phyloP scores from a whole-genome alignment of 2,797 vertebrate genomes.

The Xenops minutus region DNA sequence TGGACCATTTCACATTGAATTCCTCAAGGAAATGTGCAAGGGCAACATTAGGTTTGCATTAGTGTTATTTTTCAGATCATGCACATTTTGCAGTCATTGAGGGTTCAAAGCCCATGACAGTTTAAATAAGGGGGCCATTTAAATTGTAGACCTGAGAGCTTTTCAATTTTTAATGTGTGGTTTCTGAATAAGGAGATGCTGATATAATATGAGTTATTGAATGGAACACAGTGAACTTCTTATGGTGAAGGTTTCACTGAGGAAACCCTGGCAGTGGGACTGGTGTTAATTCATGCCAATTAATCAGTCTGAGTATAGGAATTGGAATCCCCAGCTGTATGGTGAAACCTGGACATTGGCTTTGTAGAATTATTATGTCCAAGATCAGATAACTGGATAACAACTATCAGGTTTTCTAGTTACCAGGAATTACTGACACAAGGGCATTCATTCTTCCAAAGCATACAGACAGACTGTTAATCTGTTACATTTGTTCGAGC shows the following conservation, averaged over 20 bases:
- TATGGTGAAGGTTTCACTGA: slow-evolving; percentile 4
- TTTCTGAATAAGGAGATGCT: not conserved
- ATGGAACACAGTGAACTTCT: not conserved
- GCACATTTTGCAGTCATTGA: not conserved
- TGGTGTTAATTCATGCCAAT: slow-evolving; percentile 37
- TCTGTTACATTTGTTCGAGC: not conserved
- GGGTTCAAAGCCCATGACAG: not conserved
- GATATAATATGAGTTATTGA: slow-evolving; percentile 16
- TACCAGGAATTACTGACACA: not conserved
- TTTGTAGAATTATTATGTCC: slow-evolving; percentile 19
- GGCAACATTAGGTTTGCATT: slow-evolving; percentile 35
- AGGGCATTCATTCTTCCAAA: not conserved
- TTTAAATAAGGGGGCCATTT: slow-evolving; percentile 1
- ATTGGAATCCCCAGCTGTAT: slow-evolving; percentile 45
- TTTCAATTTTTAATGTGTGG: slow-evolving; percentile 39
- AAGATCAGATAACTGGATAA: not conserved
- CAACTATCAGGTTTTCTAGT: not conserved
- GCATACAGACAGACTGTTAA: not conserved
- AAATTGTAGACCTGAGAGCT: slow-evolving; percentile 31
- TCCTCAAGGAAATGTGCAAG: slow-evolving; percentile 36
- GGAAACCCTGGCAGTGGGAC: slow-evolving; percentile 24
- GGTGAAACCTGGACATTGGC: slow-evolving; percentile 38
- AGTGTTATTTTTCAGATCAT: slow-evolving; percentile 12
- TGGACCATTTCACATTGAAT: slow-evolving; percentile 41
- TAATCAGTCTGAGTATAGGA: slow-evolving; percentile 53